These are phyloP conservation scores for Oostethus manadensis DNA, from an alignment of 2,113 vertebrate species.

Conservation along the genomic window DNA sequence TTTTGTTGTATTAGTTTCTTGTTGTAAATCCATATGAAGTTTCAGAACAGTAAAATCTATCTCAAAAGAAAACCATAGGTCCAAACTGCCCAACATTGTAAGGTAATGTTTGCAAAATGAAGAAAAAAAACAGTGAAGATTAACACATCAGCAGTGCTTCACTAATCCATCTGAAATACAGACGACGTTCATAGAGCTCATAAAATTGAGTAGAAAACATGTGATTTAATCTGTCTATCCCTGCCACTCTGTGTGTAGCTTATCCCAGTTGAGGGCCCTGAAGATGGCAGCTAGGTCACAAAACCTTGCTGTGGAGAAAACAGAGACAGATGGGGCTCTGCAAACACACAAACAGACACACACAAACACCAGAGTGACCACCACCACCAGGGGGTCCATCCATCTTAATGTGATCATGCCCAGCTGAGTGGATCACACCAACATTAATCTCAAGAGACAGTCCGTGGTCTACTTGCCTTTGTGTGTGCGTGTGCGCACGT, in stretches of 20 bases:
- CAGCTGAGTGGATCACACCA: slow-evolving; percentile 71
- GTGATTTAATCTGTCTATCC: slow-evolving; percentile 38
- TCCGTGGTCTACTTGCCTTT: slow-evolving; percentile 50
- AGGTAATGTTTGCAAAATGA: not conserved
- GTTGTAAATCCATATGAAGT: no score
- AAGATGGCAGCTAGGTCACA: slow-evolving; percentile 66
- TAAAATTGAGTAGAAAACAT: slow-evolving; percentile 14
- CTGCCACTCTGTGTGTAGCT: slow-evolving; percentile 48
- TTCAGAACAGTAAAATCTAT: not conserved
- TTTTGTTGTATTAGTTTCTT: no score
- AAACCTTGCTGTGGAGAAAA: slow-evolving; percentile 65
- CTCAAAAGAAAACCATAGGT: not conserved
- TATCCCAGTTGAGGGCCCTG: slow-evolving; percentile 54
- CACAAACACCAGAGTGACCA: slow-evolving; percentile 26
- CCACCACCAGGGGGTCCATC: slow-evolving; percentile 65
- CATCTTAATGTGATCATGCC: slow-evolving; percentile 71
- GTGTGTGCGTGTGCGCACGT: slow-evolving; percentile 28
- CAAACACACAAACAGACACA: slow-evolving; percentile 14
- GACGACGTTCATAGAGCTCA: slow-evolving; percentile 7
- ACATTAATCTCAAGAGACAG: slow-evolving; percentile 72
- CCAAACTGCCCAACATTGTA: not conserved
- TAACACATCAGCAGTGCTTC: slow-evolving; percentile 6
- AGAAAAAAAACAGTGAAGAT: slow-evolving; percentile 3
- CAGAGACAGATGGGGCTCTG: slow-evolving; percentile 68
- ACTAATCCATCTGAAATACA: slow-evolving; percentile 20